phyloP scores from a whole-genome alignment of 2,797 vertebrate genomes.

The Catharus ustulatus region DNA sequence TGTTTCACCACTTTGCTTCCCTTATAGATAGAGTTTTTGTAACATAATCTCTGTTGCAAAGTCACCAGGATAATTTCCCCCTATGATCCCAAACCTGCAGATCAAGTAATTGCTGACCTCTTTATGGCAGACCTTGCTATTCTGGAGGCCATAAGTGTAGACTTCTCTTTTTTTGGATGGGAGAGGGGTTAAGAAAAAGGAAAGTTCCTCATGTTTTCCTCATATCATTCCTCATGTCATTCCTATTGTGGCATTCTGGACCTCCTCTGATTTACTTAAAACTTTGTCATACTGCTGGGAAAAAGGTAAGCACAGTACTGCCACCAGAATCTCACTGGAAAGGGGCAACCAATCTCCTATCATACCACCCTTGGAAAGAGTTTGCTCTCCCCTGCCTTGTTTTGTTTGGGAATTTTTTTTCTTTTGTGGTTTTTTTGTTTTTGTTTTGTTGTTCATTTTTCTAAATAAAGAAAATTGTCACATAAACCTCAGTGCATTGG shows the following conservation, averaged over 20 bases:
- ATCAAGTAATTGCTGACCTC: neutral
- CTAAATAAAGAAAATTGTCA: neutral
- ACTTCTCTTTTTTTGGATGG: neutral
- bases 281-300: neutral
- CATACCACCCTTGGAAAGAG: neutral
- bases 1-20: neutral
- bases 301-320: neutral
- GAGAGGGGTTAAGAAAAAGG: neutral
- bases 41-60: neutral
- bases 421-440: no score
- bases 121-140: neutral
- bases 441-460: no score
- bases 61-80: fast-evolving
- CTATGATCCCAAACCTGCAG: neutral
- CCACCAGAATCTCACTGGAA: neutral
- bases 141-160: neutral
- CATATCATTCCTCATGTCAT: neutral
- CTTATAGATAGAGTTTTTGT: neutral
- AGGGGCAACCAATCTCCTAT: neutral
- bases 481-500: neutral
- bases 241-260: neutral
- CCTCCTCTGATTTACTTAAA: neutral
- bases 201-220: neutral
- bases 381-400: neutral
- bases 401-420: no score